Evolutionary conservation across 2,113 vertebrate genomes (phyloP).

Genomic region (Empidonax alnorum): DNA sequence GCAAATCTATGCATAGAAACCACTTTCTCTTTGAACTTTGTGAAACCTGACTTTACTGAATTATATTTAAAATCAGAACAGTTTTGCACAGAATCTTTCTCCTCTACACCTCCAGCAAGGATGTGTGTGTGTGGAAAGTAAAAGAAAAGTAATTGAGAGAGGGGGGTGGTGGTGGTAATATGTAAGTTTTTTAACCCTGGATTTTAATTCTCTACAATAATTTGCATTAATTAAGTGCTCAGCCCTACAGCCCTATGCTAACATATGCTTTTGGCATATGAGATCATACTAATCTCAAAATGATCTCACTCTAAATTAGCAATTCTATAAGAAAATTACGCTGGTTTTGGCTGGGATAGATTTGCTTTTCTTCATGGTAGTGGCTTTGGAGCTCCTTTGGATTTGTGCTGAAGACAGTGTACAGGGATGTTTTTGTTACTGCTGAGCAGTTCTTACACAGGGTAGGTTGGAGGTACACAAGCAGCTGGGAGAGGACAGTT

Average conservation of each 20-base stretch:
- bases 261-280: neutral
- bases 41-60: neutral
- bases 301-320: neutral
- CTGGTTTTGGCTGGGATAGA: neutral
- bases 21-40: neutral
- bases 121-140: fast-evolving
- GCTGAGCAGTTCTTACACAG: neutral
- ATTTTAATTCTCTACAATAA: neutral
- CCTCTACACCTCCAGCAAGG: neutral
- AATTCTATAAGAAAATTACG: neutral
- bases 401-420: neutral
- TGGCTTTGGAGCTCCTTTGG: neutral
- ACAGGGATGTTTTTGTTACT: neutral
- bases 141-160: neutral
- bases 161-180: neutral
- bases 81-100: neutral
- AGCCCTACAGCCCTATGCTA: neutral
- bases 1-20: neutral
- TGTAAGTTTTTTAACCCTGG: neutral
- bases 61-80: neutral
- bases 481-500: neutral
- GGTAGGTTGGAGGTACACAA: neutral
- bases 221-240: neutral
- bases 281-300: neutral
- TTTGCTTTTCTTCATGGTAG: neutral